These are phyloP conservation scores for Oophaga pumilio DNA, from an alignment of 2,113 vertebrate genomes.

Conservation along the genomic window DNA sequence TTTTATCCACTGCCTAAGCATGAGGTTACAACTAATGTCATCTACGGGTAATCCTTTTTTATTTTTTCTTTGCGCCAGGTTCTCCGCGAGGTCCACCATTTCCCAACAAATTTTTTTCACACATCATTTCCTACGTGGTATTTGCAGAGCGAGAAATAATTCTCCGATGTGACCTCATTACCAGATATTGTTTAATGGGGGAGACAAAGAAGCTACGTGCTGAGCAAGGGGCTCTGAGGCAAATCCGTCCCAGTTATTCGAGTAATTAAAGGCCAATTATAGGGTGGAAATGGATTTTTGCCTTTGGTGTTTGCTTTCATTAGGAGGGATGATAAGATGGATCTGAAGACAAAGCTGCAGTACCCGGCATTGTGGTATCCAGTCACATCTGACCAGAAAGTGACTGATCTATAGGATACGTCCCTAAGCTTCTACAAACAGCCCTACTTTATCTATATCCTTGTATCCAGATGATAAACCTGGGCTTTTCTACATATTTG, in stretches of 20 bases:
- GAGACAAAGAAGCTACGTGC: slow-evolving; percentile 6
- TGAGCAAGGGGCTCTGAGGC: neutral
- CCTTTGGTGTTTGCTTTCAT: neutral
- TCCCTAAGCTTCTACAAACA: slow-evolving; percentile 14
- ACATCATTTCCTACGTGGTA: neutral
- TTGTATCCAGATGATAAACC: neutral
- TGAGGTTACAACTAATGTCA: no score
- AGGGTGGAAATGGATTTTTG: neutral
- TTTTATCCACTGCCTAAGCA: no score
- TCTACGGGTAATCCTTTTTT: no score
- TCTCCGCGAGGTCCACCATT: neutral
- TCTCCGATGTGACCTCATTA: slow-evolving; percentile 1
- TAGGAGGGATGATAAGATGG: neutral
- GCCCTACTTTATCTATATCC: neutral
- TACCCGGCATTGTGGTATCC: neutral
- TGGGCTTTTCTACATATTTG: slow-evolving; percentile 6
- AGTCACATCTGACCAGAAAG: neutral
- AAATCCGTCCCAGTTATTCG: slow-evolving; percentile 8
- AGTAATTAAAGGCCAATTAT: slow-evolving; percentile 12
- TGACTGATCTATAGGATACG: neutral
- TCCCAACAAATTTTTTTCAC: neutral
- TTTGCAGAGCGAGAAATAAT: neutral
- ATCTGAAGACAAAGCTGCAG: neutral
- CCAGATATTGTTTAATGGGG: neutral
- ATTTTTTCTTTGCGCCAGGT: neutral